These are phyloP conservation scores for Chelon labrosus DNA, from an alignment of 2,797 vertebrate species.

Conservation along the genomic window DNA sequence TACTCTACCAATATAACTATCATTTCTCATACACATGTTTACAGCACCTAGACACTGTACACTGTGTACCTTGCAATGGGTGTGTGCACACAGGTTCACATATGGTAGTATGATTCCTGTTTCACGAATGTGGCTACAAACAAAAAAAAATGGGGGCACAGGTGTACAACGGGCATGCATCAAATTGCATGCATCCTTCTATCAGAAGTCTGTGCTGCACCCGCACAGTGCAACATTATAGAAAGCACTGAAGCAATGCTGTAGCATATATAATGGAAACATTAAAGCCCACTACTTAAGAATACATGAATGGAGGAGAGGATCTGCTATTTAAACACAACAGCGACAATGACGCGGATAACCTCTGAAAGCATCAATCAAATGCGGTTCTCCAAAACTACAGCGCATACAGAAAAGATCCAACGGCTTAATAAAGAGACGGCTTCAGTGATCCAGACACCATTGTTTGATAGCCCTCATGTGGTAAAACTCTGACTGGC, in stretches of 20 bases:
- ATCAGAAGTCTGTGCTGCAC: not conserved
- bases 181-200: not conserved
- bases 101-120: constrained; percentile 4
- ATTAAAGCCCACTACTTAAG: not conserved
- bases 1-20: not conserved
- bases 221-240: not conserved
- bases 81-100: not conserved
- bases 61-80: not conserved
- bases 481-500: not conserved
- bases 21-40: not conserved
- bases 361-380: not conserved
- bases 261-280: not conserved
- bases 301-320: not conserved
- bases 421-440: not conserved
- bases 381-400: too few species aligned
- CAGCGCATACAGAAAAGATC: not conserved
- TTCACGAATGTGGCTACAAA: too few species aligned
- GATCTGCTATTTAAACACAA: not conserved
- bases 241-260: not conserved
- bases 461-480: not conserved
- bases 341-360: not conserved
- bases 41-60: not conserved
- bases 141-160: constrained; percentile 1
- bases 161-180: not conserved
- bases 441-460: not conserved